Percentiles rank a stretch among this genome's conserved stretches.
phyloP scores from a whole-genome alignment of 2,888 invertebrate species.

The Hybos culiciformis region DNA sequence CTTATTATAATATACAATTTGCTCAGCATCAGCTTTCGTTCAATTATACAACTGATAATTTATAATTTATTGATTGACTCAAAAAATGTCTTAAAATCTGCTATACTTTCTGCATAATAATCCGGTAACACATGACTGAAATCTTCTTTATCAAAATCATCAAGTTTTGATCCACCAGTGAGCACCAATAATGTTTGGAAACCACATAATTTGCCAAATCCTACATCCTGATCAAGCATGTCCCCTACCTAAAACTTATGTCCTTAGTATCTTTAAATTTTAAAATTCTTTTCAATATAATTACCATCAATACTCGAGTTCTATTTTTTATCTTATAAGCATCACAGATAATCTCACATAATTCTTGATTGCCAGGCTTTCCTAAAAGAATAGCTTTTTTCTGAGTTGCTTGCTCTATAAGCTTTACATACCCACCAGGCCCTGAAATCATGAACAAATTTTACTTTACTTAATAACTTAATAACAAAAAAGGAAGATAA shows the following conservation, averaged over 20 bases:
- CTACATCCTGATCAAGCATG: slow-evolving; percentile 68
- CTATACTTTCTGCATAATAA: slow-evolving; percentile 28
- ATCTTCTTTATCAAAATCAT: slow-evolving; percentile 19
- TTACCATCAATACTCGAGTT: slow-evolving; percentile 54
- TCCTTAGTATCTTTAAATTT: too few relatives aligned
- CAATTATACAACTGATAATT: too few relatives aligned
- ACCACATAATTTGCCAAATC: slow-evolving; percentile 54
- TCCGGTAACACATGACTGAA: slow-evolving; percentile 21
- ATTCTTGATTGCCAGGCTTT: slow-evolving; percentile 35
- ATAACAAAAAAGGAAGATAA: not conserved
- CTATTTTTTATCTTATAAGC: slow-evolving; percentile 41
- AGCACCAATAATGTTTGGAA: slow-evolving; percentile 64
- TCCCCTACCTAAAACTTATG: slow-evolving; percentile 84
- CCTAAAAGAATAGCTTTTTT: slow-evolving; percentile 29
- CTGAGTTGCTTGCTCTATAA: slow-evolving; percentile 29
- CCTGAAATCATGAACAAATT: slow-evolving; percentile 18
- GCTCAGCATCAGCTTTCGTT: too few relatives aligned
- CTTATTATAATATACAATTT: too few relatives aligned
- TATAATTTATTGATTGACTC: too few relatives aligned
- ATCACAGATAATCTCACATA: slow-evolving; percentile 25
- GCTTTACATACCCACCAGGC: slow-evolving; percentile 30
- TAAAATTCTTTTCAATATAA: too few relatives aligned
- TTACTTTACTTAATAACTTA: not conserved
- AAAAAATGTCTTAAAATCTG: slow-evolving; percentile 24
- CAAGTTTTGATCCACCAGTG: slow-evolving; percentile 32